These are phyloP conservation scores for Jordanella pulchra DNA, from an alignment of 2,797 vertebrate genomes.

Conservation along the genomic window DNA sequence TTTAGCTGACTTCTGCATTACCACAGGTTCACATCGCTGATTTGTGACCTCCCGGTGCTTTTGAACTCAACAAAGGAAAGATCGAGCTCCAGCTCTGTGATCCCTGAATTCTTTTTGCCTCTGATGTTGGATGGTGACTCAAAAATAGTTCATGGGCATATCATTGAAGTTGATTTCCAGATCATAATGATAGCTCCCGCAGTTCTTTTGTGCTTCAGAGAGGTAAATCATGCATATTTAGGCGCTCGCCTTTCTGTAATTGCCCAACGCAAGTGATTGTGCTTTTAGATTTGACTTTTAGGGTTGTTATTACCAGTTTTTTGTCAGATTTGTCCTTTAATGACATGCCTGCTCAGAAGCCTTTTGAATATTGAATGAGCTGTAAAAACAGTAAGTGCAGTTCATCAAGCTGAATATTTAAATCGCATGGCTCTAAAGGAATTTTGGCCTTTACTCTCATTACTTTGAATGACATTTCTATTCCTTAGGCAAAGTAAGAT, in stretches of 20 bases:
- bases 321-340: conserved; percentile 37
- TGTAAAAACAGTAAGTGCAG: conserved; percentile 35
- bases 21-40: conserved; percentile 29
- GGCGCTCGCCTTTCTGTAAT: conserved; percentile 41
- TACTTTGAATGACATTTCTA: conserved; percentile 4
- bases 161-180: conserved; percentile 43
- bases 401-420: conserved; percentile 25
- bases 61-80: conserved; percentile 33
- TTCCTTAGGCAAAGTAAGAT: not conserved
- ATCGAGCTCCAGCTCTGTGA: conserved; percentile 33
- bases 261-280: conserved; percentile 30
- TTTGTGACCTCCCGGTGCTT: conserved; percentile 36
- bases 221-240: conserved; percentile 58
- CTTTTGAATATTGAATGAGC: conserved; percentile 36
- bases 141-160: conserved; percentile 32
- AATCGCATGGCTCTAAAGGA: conserved; percentile 12
- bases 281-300: conserved; percentile 46
- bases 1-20: conserved; percentile 39
- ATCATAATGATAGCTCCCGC: conserved; percentile 50
- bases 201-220: conserved; percentile 60
- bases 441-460: conserved; percentile 13
- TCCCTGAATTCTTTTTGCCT: conserved; percentile 26
- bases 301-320: conserved; percentile 28
- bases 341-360: conserved; percentile 41
- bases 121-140: conserved; percentile 42